Conservation (phyloP, 2,113 vertebrate species). For the Halichoerus grypus region DNA sequence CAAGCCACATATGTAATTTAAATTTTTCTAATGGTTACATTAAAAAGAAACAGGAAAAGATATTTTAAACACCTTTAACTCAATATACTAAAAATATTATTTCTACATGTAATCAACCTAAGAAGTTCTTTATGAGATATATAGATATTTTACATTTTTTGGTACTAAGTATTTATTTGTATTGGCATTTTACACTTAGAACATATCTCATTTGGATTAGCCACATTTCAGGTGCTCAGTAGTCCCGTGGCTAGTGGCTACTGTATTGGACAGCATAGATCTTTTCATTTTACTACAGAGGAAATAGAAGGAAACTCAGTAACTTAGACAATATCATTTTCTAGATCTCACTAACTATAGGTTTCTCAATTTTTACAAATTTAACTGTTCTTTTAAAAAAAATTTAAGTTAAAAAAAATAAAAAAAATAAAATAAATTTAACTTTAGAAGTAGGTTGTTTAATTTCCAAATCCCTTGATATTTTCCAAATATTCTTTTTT, state of each 20-base stretch:
- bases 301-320: not conserved
- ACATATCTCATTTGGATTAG: not conserved
- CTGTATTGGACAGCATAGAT: not conserved
- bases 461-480: not conserved
- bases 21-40: not conserved
- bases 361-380: not conserved
- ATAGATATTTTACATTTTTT: not conserved
- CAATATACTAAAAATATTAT: not conserved
- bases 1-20: not conserved
- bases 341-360: not conserved
- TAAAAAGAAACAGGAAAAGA: not conserved
- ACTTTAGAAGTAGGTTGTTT: not conserved
- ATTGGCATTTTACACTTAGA: not conserved
- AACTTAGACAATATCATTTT: not conserved
- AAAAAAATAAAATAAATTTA: not conserved
- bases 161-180: not conserved
- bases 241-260: not conserved
- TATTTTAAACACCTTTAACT: constrained; percentile 15
- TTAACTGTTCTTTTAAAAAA: not conserved
- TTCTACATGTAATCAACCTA: not conserved
- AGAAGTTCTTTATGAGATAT: not conserved
- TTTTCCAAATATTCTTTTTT: not conserved
- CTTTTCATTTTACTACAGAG: not conserved
- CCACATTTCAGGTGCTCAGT: not conserved
- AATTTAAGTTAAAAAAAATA: too few species aligned